Percentiles rank a stretch among this genome's conserved stretches.
Conservation (phyloP, 2,797 vertebrate genomes). For the Momotus momota region DNA sequence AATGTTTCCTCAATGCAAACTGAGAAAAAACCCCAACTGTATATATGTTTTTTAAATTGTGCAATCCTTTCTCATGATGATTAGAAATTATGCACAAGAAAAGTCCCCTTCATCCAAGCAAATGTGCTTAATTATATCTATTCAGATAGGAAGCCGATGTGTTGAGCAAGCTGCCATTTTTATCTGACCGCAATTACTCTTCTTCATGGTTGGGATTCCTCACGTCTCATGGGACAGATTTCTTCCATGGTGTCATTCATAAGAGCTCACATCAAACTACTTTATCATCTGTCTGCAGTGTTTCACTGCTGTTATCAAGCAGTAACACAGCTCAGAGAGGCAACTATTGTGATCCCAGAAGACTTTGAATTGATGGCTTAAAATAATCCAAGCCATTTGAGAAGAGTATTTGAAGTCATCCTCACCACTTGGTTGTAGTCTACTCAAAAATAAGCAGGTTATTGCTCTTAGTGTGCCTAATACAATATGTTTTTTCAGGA, state of each 20-base stretch:
- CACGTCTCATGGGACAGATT: conserved; percentile 19
- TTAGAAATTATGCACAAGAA: background rate
- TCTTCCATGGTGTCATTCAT: conserved; percentile 31
- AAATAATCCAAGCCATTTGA: conserved; percentile 36
- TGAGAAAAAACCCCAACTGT: background rate
- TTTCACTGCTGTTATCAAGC: conserved; percentile 45
- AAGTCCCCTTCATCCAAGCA: background rate
- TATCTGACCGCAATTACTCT: conserved; percentile 23
- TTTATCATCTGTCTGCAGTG: conserved; percentile 58
- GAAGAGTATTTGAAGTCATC: conserved; percentile 23
- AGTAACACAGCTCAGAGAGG: conserved; percentile 33
- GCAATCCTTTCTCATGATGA: background rate
- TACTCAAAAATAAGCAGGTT: background rate
- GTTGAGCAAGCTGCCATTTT: conserved; percentile 29
- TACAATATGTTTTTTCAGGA: background rate
- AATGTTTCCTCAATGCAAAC: background rate
- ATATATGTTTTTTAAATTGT: background rate
- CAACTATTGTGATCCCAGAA: conserved; percentile 30
- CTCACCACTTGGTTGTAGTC: background rate
- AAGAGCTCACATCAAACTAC: conserved; percentile 39
- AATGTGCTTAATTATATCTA: conserved; percentile 37
- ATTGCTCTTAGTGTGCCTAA: background rate
- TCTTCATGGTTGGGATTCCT: conserved; percentile 42
- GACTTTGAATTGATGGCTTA: conserved; percentile 23
- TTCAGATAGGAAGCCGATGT: background rate